Conservation (phyloP, 2,888 invertebrate species). For the Drosophila robusta region DNA sequence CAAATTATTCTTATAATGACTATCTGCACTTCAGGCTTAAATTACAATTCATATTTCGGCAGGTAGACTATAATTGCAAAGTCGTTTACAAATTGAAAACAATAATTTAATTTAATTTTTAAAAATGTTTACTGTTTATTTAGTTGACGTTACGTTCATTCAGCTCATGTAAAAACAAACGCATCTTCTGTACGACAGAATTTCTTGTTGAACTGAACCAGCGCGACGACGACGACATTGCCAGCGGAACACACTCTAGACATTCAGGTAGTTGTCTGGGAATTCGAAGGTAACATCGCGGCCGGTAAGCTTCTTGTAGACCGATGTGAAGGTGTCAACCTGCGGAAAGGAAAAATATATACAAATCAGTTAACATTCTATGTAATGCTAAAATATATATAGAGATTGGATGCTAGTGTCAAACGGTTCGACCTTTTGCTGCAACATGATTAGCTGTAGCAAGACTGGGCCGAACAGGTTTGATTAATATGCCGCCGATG, state of each 20-base stretch:
- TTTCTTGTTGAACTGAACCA: slow-evolving; percentile 60
- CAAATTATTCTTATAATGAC: slow-evolving; percentile 27
- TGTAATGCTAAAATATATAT: not conserved
- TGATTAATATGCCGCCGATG: slow-evolving; percentile 74
- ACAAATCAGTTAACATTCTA: slow-evolving; percentile 14
- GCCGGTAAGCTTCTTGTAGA: slow-evolving; percentile 99
- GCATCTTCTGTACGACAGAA: slow-evolving; percentile 79
- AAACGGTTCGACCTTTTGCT: slow-evolving; percentile 30
- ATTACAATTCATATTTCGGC: slow-evolving; percentile 21
- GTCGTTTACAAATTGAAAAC: slow-evolving; percentile 22
- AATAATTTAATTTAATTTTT: slow-evolving; percentile 54
- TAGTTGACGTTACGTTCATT: slow-evolving; percentile 68
- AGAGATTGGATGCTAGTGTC: slow-evolving; percentile 32
- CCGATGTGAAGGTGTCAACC: slow-evolving; percentile 99
- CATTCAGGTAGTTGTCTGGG: slow-evolving; percentile 97
- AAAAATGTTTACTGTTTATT: slow-evolving; percentile 75
- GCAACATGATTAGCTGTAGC: slow-evolving; percentile 22
- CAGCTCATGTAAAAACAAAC: slow-evolving; percentile 66
- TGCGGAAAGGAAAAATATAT: slow-evolving; percentile 85
- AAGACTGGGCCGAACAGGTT: slow-evolving; percentile 22
- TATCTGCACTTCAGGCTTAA: slow-evolving; percentile 9
- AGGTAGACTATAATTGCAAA: slow-evolving; percentile 20
- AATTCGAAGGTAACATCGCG: slow-evolving; percentile 99
- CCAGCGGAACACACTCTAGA: slow-evolving; percentile 69
- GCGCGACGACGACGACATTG: slow-evolving; percentile 39